Percentiles rank a stretch among this genome's conserved stretches.
Evolutionary conservation across 2,888 invertebrate genomes (phyloP).

Genomic region (Agonopterix alstromeriana): DNA sequence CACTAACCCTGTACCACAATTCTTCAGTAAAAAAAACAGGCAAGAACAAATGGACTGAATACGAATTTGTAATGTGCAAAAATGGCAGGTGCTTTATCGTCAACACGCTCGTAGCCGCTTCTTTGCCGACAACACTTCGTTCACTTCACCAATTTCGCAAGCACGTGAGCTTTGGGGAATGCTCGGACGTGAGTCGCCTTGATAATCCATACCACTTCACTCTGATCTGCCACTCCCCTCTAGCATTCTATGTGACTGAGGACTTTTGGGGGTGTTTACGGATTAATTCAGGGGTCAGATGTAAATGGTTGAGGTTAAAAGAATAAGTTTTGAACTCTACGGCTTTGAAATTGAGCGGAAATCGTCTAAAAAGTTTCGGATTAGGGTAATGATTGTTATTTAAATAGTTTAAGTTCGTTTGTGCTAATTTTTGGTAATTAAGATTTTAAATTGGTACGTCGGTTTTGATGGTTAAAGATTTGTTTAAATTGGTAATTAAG

Average conservation of each 20-base stretch:
- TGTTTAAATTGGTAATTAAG: no score
- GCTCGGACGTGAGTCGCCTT: slow-evolving; percentile 37
- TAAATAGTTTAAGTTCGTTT: slow-evolving; percentile 18
- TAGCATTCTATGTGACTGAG: not conserved
- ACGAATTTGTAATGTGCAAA: slow-evolving; percentile 13
- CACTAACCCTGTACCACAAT: not conserved
- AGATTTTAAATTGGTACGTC: no score
- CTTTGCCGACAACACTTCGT: slow-evolving; percentile 29
- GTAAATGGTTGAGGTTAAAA: slow-evolving; percentile 22
- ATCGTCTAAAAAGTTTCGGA: slow-evolving; percentile 22
- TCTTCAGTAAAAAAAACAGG: slow-evolving; percentile 7
- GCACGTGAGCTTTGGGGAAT: slow-evolving; percentile 45
- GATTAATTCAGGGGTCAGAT: slow-evolving; percentile 8
- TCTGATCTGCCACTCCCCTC: not conserved
- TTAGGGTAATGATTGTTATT: slow-evolving; percentile 30
- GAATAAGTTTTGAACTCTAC: slow-evolving; percentile 42
- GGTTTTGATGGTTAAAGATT: no score
- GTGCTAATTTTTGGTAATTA: no score
- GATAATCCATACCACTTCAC: slow-evolving; percentile 21
- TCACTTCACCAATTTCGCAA: slow-evolving; percentile 39
- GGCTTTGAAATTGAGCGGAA: slow-evolving; percentile 43
- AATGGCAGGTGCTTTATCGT: slow-evolving; percentile 26
- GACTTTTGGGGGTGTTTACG: not conserved
- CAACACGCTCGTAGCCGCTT: slow-evolving; percentile 17
- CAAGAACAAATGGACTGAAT: slow-evolving; percentile 4